Evolutionary conservation across 1,140 invertebrate species (phyloP).

Genomic region (Bombus pyrosoma): DNA sequence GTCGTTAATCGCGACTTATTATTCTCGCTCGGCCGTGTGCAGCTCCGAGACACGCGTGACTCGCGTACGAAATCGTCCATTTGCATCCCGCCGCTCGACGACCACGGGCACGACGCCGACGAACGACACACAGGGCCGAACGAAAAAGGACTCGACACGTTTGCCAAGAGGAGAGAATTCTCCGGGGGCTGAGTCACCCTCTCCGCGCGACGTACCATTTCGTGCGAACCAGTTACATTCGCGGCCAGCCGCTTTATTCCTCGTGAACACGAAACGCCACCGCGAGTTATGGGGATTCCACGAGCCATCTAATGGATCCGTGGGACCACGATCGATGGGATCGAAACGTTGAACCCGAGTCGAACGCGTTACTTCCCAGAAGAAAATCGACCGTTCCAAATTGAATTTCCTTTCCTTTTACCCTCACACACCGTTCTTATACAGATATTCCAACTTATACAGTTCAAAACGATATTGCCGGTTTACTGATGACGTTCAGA

Average conservation of each 20-base stretch:
- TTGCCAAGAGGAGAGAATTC: conserved; percentile 58
- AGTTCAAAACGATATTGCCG: not conserved
- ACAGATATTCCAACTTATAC: not conserved
- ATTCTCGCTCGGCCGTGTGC: conserved; percentile 53
- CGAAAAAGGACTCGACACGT: conserved; percentile 55
- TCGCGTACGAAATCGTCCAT: conserved; percentile 46
- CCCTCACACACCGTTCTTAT: not conserved
- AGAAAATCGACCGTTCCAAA: not conserved
- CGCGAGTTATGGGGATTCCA: conserved; percentile 4
- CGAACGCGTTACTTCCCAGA: not conserved
- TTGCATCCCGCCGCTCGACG: conserved; percentile 36
- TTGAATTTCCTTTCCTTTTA: not conserved
- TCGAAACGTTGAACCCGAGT: not conserved
- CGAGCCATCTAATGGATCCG: not conserved
- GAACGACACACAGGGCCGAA: conserved; percentile 19
- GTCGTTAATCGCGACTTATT: conserved; percentile 51
- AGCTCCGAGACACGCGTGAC: conserved; percentile 51
- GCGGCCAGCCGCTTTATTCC: conserved; percentile 21
- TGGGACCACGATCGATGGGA: not conserved
- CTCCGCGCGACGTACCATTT: conserved; percentile 9
- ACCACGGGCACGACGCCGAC: not conserved
- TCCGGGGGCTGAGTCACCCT: conserved; percentile 51
- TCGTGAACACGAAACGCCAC: conserved; percentile 16
- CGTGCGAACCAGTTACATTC: conserved; percentile 32
- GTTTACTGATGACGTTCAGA: not conserved